Evolutionary conservation across 2,888 invertebrate genomes (phyloP).

Genomic region (Drosophila yooni): DNA sequence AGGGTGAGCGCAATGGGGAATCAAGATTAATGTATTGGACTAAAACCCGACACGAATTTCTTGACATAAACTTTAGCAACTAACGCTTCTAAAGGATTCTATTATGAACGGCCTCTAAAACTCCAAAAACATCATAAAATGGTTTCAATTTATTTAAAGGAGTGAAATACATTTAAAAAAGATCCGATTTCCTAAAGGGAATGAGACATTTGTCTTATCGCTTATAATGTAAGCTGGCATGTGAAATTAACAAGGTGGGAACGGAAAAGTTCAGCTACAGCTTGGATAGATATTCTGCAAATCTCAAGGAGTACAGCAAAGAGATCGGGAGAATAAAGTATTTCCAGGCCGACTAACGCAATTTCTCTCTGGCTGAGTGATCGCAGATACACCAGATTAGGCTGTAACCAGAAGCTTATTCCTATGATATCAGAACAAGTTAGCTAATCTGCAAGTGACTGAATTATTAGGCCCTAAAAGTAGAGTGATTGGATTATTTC

Average conservation of each 20-base stretch:
- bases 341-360: neutral
- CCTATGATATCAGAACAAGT: too few relatives aligned
- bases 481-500: too few relatives aligned
- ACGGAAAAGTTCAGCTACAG: neutral
- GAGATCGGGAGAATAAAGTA: neutral
- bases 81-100: neutral
- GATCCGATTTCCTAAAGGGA: neutral
- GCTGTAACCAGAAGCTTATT: too few relatives aligned
- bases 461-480: too few relatives aligned
- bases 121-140: neutral
- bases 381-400: too few relatives aligned
- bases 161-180: neutral
- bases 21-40: neutral
- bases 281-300: neutral
- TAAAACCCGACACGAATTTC: neutral
- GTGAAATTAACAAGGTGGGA: too few relatives aligned
- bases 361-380: neutral
- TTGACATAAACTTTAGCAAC: neutral
- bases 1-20: neutral
- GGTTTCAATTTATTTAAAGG: neutral
- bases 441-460: too few relatives aligned
- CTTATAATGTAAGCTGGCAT: too few relatives aligned
- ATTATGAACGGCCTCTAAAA: neutral
- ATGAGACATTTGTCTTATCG: too few relatives aligned
- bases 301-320: neutral